Evolutionary conservation across 1,140 invertebrate genomes (phyloP).

Genomic region (Scaptomyza pallida): DNA sequence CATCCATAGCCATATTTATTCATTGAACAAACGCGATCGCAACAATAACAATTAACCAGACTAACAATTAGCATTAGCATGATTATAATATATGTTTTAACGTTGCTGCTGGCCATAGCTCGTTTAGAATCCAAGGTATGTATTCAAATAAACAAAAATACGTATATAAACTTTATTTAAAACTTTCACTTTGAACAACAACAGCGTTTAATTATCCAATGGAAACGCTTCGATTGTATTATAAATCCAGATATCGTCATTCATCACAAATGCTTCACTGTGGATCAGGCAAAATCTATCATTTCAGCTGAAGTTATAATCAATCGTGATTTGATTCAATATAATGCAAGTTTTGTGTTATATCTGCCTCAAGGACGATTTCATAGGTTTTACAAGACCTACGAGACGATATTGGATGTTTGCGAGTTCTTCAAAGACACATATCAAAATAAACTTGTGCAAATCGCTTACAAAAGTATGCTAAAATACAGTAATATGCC

Average conservation of each 20-base stretch:
- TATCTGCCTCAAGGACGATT: constrained; percentile 1
- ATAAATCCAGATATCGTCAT: constrained; percentile 7
- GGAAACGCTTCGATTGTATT: constrained; percentile 19
- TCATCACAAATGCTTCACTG: constrained; percentile 12
- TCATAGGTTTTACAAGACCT: neutral
- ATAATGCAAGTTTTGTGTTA: neutral
- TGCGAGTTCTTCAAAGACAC: constrained; percentile 16
- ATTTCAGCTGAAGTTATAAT: constrained; percentile 5
- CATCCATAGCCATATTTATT: constrained; percentile 9
- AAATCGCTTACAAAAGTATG: constrained; percentile 22
- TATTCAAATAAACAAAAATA: constrained; percentile 3
- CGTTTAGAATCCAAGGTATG: neutral
- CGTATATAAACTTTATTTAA: too few relatives aligned
- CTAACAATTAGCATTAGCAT: constrained; percentile 2
- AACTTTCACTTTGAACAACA: too few relatives aligned
- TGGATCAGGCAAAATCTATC: neutral
- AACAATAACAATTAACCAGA: constrained; percentile 7
- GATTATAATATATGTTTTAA: neutral
- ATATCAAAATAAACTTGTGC: neutral
- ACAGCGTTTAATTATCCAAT: constrained; percentile 6
- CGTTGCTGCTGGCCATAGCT: neutral
- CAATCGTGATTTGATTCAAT: neutral
- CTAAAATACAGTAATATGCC: constrained; percentile 21
- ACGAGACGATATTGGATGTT: constrained; percentile 1
- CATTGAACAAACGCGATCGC: neutral